A percentile compares a stretch with the other conserved stretches of the same genome.
phyloP scores from a whole-genome alignment of 2,888 invertebrate species.

The Cephus runcator region DNA sequence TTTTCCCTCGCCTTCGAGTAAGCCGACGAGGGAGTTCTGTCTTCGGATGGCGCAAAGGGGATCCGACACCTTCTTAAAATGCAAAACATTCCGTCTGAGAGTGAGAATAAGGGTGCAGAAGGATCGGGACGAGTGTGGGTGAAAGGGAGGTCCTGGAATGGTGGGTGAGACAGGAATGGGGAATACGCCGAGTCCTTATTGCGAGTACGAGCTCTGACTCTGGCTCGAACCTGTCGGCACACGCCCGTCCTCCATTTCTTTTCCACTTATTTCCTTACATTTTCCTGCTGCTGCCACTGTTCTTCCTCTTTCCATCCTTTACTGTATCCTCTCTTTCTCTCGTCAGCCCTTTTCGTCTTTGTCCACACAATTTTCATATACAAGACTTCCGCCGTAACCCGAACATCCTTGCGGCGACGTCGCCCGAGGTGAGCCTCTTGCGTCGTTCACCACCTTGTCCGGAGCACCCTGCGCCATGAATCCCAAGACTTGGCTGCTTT shows the following conservation, averaged over 20 bases:
- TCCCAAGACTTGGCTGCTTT: neutral
- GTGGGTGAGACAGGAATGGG: slow-evolving; percentile 19
- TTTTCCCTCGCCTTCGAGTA: slow-evolving; percentile 18
- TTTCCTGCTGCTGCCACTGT: neutral
- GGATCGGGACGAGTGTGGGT: slow-evolving; percentile 28
- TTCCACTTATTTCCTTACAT: neutral
- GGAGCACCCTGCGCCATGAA: neutral
- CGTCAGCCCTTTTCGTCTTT: neutral
- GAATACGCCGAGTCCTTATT: slow-evolving; percentile 43
- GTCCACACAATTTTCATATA: neutral
- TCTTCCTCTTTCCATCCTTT: neutral
- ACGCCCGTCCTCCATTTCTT: neutral
- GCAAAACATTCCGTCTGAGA: slow-evolving; percentile 58
- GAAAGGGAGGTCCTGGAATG: neutral
- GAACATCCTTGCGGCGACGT: neutral
- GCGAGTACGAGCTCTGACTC: slow-evolving; percentile 43
- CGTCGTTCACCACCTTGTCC: neutral
- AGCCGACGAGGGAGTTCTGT: slow-evolving; percentile 29
- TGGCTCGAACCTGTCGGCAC: slow-evolving; percentile 21
- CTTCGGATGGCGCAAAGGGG: slow-evolving; percentile 50
- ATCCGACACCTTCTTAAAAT: slow-evolving; percentile 63
- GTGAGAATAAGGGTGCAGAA: slow-evolving; percentile 18
- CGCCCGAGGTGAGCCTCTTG: neutral
- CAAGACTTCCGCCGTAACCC: neutral
- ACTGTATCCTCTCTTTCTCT: neutral